Conservation (phyloP, 2,888 invertebrate species). For the Eustalomyia histrio region DNA sequence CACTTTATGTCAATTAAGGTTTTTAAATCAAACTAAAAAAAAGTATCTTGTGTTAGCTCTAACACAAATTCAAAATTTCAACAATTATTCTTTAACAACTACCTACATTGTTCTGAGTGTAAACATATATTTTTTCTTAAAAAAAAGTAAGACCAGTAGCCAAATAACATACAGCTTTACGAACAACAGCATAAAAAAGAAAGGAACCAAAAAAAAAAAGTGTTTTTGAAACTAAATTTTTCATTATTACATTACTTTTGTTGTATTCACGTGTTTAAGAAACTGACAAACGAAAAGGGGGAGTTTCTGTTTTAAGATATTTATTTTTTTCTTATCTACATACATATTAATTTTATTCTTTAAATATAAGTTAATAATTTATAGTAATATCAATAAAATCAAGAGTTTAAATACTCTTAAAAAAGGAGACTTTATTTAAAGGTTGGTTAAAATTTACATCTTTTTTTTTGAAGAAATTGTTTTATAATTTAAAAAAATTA, state of each 20-base stretch:
- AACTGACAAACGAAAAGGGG: background rate
- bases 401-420: background rate
- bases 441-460: background rate
- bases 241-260: slow-evolving; percentile 23
- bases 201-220: slow-evolving; percentile 15
- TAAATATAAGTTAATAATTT: slow-evolving; percentile 5
- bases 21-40: too few relatives aligned
- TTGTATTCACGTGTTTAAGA: background rate
- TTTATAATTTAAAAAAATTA: too few relatives aligned
- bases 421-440: background rate
- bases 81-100: background rate
- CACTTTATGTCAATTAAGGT: too few relatives aligned
- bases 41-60: too few relatives aligned
- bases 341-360: background rate
- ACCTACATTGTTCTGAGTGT: background rate
- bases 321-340: background rate
- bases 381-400: background rate
- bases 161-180: slow-evolving; percentile 32
- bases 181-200: slow-evolving; percentile 21
- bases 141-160: slow-evolving; percentile 37
- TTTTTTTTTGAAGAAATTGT: background rate
- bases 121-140: background rate
- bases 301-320: slow-evolving; percentile 3
- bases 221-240: slow-evolving; percentile 27
- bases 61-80: too few relatives aligned